Evolutionary conservation across 1,140 invertebrate species (phyloP).

Genomic region (Drosophila pandora): DNA sequence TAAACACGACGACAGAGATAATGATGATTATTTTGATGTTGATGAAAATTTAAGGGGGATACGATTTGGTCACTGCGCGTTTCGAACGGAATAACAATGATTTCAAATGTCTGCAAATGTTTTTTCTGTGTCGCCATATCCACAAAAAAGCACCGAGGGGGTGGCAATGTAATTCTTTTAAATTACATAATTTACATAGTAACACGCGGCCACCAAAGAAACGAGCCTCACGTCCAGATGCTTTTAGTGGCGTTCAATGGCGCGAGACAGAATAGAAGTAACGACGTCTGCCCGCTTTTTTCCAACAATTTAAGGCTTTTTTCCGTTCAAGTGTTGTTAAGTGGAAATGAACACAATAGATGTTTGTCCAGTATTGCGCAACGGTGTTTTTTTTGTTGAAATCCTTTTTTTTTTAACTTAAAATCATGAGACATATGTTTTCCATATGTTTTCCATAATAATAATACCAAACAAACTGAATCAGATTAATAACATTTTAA

Average conservation of each 20-base stretch:
- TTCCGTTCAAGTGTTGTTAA: too few relatives aligned
- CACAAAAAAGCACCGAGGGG: slow-evolving; percentile 7
- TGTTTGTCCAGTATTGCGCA: too few relatives aligned
- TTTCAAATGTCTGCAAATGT: slow-evolving; percentile 62
- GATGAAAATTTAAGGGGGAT: slow-evolving; percentile 28
- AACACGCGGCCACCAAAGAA: slow-evolving; percentile 13
- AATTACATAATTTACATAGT: slow-evolving; percentile 78
- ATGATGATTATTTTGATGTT: slow-evolving; percentile 59
- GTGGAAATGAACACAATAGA: background rate
- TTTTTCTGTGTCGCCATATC: background rate
- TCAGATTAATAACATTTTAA: too few relatives aligned
- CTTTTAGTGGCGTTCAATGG: slow-evolving; percentile 2
- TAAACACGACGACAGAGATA: slow-evolving; percentile 76
- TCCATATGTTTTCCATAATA: too few relatives aligned
- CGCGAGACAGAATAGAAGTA: background rate
- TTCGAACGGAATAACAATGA: slow-evolving; percentile 64
- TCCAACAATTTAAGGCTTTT: background rate
- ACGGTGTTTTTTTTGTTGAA: too few relatives aligned
- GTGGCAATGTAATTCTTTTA: slow-evolving; percentile 59
- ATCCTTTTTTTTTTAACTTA: too few relatives aligned
- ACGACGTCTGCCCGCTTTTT: slow-evolving; percentile 7
- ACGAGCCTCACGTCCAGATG: slow-evolving; percentile 17
- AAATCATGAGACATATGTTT: too few relatives aligned
- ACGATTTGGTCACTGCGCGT: slow-evolving; percentile 16
- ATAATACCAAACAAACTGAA: too few relatives aligned